phyloP scores from a whole-genome alignment of 2,113 vertebrate genomes.

The Prolemur simus region DNA sequence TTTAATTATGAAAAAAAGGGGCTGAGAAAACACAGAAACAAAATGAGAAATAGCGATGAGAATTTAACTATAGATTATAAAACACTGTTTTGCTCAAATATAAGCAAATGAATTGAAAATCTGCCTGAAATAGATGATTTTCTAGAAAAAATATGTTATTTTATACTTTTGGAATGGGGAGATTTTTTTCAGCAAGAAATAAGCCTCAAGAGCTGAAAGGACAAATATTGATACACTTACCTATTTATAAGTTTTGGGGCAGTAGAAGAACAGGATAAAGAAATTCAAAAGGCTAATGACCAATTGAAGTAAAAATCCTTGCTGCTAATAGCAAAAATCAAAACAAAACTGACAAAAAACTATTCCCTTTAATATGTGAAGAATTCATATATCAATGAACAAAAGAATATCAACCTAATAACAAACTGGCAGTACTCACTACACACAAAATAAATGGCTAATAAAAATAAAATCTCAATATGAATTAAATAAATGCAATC shows the following conservation, averaged over 20 bases:
- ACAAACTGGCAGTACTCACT: not conserved
- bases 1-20: not conserved
- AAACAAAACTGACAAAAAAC: not conserved
- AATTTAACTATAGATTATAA: not conserved
- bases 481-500: not conserved
- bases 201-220: not conserved
- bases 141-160: not conserved
- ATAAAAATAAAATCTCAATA: constrained; percentile 6
- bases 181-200: not conserved
- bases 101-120: not conserved
- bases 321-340: not conserved
- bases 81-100: not conserved
- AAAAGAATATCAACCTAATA: not conserved
- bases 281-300: not conserved
- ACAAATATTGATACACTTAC: not conserved
- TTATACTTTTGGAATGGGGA: not conserved
- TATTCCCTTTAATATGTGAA: not conserved
- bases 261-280: not conserved
- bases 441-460: not conserved
- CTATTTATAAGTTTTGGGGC: not conserved
- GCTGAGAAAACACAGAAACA: not conserved
- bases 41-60: not conserved
- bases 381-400: not conserved
- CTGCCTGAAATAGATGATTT: not conserved
- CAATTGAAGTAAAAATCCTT: not conserved